Conservation (phyloP, 2,113 vertebrate genomes). For the Cheirogaleus medius region DNA sequence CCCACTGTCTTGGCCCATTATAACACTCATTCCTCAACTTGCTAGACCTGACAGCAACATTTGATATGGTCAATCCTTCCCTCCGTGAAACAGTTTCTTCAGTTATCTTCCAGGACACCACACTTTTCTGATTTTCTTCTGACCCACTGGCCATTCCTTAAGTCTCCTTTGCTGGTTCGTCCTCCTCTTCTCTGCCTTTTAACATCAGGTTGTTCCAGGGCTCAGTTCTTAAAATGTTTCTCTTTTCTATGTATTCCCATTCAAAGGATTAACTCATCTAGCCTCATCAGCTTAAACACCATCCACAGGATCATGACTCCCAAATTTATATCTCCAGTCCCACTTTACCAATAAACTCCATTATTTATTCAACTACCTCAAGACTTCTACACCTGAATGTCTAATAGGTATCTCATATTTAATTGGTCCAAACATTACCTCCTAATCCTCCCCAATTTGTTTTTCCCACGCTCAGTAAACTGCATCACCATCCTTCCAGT, state of each 20-base stretch:
- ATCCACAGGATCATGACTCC: background rate
- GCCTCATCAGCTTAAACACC: background rate
- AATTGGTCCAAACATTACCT: background rate
- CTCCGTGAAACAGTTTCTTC: background rate
- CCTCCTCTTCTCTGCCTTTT: background rate
- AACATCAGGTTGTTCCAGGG: background rate
- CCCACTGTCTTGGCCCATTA: background rate
- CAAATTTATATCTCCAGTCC: background rate
- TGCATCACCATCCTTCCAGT: background rate
- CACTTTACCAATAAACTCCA: background rate
- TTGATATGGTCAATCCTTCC: background rate
- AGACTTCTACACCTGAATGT: background rate
- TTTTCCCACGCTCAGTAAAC: background rate
- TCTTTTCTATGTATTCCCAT: background rate
- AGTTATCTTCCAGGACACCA: background rate
- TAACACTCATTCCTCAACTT: background rate
- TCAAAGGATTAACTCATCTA: background rate
- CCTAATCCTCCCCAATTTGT: background rate
- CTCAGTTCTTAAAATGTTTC: background rate
- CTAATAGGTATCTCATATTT: background rate
- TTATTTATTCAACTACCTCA: background rate
- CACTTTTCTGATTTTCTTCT: background rate
- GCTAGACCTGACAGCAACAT: background rate
- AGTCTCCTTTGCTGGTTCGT: background rate
- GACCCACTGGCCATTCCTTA: background rate